Evolutionary conservation across 2,113 vertebrate species (phyloP).

Genomic region (Neodontobutis hainanensis): DNA sequence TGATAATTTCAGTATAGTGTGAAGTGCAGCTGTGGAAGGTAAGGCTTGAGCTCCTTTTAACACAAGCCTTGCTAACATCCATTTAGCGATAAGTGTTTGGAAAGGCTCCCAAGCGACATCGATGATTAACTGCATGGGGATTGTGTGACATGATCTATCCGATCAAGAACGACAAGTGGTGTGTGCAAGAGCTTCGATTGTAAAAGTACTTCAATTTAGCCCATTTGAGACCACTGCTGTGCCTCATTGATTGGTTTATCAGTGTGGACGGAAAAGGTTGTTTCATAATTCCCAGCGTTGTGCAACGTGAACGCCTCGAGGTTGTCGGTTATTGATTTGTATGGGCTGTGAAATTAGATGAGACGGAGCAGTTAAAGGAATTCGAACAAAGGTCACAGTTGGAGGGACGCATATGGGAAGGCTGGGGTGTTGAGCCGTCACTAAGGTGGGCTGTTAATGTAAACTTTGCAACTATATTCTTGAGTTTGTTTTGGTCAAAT

Average conservation of each 20-base stretch:
- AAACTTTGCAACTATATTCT: not conserved
- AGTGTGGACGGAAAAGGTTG: conserved; percentile 6
- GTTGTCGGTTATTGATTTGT: conserved; percentile 15
- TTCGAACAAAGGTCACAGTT: conserved; percentile 9
- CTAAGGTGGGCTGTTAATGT: conserved; percentile 7
- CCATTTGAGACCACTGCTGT: not conserved
- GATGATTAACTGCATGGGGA: conserved; percentile 6
- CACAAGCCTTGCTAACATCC: not conserved
- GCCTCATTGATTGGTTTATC: conserved; percentile 13
- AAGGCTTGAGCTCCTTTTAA: not conserved
- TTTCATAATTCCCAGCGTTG: conserved; percentile 12
- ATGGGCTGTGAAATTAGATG: not conserved
- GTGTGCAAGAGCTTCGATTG: not conserved
- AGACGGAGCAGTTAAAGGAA: not conserved
- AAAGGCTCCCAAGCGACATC: conserved; percentile 12
- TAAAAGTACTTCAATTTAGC: not conserved
- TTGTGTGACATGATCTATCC: not conserved
- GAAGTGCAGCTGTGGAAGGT: not conserved
- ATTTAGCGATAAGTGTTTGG: conserved; percentile 25
- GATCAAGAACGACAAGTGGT: not conserved
- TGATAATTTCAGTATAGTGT: not conserved
- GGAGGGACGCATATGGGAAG: not conserved
- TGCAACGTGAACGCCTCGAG: not conserved
- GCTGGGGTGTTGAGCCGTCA: not conserved
- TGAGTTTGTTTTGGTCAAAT: not conserved